Percentiles rank a stretch among this genome's conserved stretches.
phyloP scores from a whole-genome alignment of 2,888 invertebrate species.

The Steinernema scapterisci region DNA sequence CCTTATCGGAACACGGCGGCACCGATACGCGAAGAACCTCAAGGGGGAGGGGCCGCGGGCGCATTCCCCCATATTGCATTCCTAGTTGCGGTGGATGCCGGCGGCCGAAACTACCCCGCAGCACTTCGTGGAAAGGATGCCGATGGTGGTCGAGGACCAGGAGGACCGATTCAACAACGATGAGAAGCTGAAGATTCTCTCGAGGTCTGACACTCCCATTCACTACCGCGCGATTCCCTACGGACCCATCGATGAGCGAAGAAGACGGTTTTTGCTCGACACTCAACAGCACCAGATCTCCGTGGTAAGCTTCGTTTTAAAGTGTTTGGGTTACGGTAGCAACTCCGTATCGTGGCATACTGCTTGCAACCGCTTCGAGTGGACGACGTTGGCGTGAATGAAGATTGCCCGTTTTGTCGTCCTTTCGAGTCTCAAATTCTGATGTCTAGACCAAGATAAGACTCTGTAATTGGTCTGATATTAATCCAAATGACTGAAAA shows the following conservation, averaged over 20 bases:
- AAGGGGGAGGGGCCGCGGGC: conserved; percentile 1
- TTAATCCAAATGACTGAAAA: no score
- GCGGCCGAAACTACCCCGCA: no score
- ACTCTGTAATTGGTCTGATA: no score
- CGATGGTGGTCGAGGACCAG: conserved; percentile 21
- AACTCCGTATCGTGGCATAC: no score
- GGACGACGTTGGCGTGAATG: no score
- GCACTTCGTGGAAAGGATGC: neutral
- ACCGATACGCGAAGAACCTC: conserved; percentile 3
- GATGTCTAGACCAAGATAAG: no score
- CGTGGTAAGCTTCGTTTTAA: neutral
- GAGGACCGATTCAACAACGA: conserved; percentile 13
- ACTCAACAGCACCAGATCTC: neutral
- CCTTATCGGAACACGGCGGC: conserved; percentile 17
- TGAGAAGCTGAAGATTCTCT: conserved; percentile 12
- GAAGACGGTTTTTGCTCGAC: conserved; percentile 4
- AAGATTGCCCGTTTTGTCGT: no score
- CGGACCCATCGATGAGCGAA: conserved; percentile 8
- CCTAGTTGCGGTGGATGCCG: conserved; percentile 4
- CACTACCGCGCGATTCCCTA: conserved; percentile 18
- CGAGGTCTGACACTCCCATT: neutral
- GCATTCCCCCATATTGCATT: conserved; percentile 17
- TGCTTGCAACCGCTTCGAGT: no score
- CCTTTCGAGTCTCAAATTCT: no score
- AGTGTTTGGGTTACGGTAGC: no score